Evolutionary conservation across 2,113 vertebrate species (phyloP), one percentile per base, ranked within the genome.

Genomic region (Anas platyrhynchos): DNA sequence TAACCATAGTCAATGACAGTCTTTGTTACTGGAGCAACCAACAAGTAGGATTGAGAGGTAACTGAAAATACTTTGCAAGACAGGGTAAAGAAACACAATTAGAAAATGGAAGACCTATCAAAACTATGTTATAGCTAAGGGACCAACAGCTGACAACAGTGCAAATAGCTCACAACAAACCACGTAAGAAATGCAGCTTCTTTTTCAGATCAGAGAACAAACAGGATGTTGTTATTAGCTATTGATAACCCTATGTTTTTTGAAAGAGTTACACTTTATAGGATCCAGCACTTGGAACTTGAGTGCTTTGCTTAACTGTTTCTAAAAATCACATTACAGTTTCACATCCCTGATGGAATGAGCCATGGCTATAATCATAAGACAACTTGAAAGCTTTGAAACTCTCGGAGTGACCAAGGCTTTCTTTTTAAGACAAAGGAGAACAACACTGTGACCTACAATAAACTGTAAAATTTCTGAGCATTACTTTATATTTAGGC

Each of bases 1-100:
- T 78, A 84, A 77, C 86, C 93, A 93, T 88, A 82, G 93, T 85
- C 94, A 93, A 56, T 93, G 97, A 88, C 71, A 83, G 86, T 43
- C 96, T 88, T 85, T 94, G 90, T 91, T 86, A 89, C n/a, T 78
- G 86, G 65, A 93, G 68, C 69, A 92, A 66, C 73, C 61, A 94
- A 83, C 66, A 93, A 84, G 86, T 34, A 91, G 74, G 36, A 93
- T 6, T 68, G 74, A 94, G 59, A 84, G 56, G 73, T 94, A 67
- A 82, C 94, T 34, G 62, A 93, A 88, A 92, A 95, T 61, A 77
- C 72, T 83, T 89, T 54, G 34, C 50, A 79, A 82, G 81, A 61
- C 75, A 81, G 36, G 72, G 55, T 62, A 91, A 88, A 92, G 41
- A 89, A 68, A 89, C 31, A 31, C 63, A 71, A 62, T 90, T 75